Conservation (phyloP, 2,797 vertebrate genomes). For the Bovichtus variegatus region DNA sequence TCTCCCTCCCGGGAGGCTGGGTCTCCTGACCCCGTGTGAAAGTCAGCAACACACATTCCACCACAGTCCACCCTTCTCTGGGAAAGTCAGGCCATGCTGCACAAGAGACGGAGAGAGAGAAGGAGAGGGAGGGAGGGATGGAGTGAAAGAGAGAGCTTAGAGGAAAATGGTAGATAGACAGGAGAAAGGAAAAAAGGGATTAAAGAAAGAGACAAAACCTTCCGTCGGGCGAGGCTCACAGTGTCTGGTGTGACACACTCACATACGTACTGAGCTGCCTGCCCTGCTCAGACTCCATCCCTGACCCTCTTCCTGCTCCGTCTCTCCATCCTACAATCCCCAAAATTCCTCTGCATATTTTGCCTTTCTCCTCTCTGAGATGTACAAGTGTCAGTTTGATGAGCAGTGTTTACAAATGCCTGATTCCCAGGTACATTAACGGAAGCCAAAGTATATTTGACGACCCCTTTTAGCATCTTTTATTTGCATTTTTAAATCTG, state of each 20-base stretch:
- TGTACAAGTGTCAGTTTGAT: slow-evolving; percentile 58
- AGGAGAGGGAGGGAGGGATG: slow-evolving; percentile 9
- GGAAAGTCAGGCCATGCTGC: slow-evolving; percentile 84
- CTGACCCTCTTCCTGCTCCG: slow-evolving; percentile 2
- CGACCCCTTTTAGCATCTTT: no score
- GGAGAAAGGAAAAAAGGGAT: slow-evolving; percentile 30
- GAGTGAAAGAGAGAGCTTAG: slow-evolving; percentile 7
- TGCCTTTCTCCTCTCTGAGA: slow-evolving; percentile 37
- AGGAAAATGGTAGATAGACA: slow-evolving; percentile 58
- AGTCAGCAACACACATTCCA: slow-evolving; percentile 90
- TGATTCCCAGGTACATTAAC: no score
- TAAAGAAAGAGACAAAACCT: slow-evolving; percentile 28
- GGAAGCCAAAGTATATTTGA: no score
- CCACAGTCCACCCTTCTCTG: slow-evolving; percentile 89
- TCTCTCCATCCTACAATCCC: slow-evolving; percentile 48
- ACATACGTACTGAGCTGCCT: slow-evolving; percentile 25
- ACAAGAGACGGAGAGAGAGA: slow-evolving; percentile 42
- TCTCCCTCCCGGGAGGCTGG: slow-evolving; percentile 85
- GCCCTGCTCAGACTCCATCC: slow-evolving; percentile 18
- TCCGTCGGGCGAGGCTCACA: slow-evolving; percentile 12
- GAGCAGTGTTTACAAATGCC: slow-evolving; percentile 24
- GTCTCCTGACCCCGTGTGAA: slow-evolving; percentile 90
- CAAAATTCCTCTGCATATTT: slow-evolving; percentile 48
- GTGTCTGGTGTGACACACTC: slow-evolving; percentile 18
- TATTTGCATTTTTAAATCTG: no score